phyloP scores from a whole-genome alignment of 2,113 vertebrate genomes.

The Labeo rohita region DNA sequence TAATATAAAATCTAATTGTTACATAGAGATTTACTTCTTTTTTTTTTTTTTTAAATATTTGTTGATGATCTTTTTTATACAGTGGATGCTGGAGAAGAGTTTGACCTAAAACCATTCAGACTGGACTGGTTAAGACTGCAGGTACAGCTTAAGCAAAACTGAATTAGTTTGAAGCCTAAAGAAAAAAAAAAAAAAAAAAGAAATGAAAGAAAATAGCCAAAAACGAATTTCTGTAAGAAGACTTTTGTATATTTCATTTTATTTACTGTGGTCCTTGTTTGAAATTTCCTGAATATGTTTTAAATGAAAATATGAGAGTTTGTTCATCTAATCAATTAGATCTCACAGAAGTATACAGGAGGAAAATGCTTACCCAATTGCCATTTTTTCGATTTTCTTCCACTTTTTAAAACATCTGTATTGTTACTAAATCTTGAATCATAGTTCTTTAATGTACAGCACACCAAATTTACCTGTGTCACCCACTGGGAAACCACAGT shows the following conservation, averaged over 20 bases:
- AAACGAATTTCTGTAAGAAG: neutral
- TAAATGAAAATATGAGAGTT: no score
- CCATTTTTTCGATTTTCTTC: no score
- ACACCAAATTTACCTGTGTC: no score
- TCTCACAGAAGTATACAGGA: no score
- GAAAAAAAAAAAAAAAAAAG: neutral
- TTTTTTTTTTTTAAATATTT: neutral
- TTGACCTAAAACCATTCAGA: constrained; percentile 85
- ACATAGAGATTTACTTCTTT: neutral
- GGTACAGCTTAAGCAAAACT: constrained; percentile 68
- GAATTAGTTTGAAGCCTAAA: neutral
- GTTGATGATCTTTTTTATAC: constrained; percentile 16
- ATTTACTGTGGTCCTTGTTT: no score
- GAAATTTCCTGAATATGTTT: no score
- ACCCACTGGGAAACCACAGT: no score
- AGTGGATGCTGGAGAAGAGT: constrained; percentile 84
- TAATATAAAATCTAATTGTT: neutral
- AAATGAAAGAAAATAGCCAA: neutral
- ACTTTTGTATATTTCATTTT: neutral
- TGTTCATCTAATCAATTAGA: no score
- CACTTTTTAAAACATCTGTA: no score
- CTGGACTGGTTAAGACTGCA: constrained; percentile 94
- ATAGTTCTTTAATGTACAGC: no score
- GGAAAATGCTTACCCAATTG: no score
- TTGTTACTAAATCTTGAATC: no score